Percentiles rank a stretch among this genome's conserved stretches.
Conservation (phyloP, 2,888 invertebrate genomes). For the Lochmaea crataegi region DNA sequence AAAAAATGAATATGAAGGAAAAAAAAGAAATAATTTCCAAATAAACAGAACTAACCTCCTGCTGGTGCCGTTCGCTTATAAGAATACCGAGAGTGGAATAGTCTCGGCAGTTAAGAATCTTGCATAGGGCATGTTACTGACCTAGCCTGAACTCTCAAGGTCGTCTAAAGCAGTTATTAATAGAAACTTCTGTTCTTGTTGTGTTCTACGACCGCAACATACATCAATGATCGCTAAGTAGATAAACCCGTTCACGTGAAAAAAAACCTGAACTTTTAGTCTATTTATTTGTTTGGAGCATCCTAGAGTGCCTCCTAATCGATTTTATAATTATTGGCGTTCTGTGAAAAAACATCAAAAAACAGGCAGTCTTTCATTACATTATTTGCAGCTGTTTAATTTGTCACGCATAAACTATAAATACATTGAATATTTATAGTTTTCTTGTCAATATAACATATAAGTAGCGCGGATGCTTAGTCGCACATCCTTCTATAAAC, state of each 20-base stretch:
- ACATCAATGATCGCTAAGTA: conserved; percentile 49
- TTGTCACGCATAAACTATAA: background rate
- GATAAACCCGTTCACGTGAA: conserved; percentile 48
- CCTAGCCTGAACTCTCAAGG: conserved; percentile 60
- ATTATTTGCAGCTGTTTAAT: background rate
- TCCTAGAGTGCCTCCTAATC: background rate
- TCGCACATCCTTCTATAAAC: background rate
- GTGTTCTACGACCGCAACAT: conserved; percentile 44
- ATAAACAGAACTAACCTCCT: background rate
- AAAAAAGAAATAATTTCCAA: background rate
- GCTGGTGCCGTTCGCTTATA: background rate
- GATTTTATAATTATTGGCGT: background rate
- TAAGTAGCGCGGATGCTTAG: background rate
- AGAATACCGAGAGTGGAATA: background rate
- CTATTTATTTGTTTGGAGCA: conserved; percentile 21
- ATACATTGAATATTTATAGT: background rate
- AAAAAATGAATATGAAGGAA: too few species aligned
- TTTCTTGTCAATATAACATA: background rate
- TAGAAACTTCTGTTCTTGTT: conserved; percentile 44
- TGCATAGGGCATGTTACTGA: conserved; percentile 53
- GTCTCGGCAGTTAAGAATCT: conserved; percentile 8
- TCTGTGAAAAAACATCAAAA: background rate
- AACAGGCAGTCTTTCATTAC: background rate
- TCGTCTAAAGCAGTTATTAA: conserved; percentile 52
- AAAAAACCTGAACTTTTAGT: conserved; percentile 18